A percentile compares a stretch with the other conserved stretches of the same genome.
Conservation (phyloP, 1,140 invertebrate species). For the Drosophila sucinea region DNA sequence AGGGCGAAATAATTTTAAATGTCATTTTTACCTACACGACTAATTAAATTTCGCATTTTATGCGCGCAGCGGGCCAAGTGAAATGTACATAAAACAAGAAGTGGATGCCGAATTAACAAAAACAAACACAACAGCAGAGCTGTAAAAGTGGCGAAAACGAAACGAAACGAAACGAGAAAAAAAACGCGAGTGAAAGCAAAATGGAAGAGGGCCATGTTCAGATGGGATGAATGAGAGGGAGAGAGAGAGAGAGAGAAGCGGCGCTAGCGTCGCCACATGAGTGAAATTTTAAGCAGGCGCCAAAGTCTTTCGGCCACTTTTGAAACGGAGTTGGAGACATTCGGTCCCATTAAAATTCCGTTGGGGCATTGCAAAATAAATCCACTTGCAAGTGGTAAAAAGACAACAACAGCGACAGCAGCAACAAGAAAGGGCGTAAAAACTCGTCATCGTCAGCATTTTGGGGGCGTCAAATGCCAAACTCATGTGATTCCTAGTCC, state of each 20-base stretch:
- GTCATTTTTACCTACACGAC: constrained; percentile 75
- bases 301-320: constrained; percentile 64
- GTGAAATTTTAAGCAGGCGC: constrained; percentile 74
- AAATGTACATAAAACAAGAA: constrained; percentile 72
- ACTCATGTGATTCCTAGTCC: constrained; percentile 73
- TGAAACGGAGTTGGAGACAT: constrained; percentile 7
- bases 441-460: constrained; percentile 74
- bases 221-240: neutral
- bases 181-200: neutral
- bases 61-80: constrained; percentile 55
- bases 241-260: constrained; percentile 12
- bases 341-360: constrained; percentile 74
- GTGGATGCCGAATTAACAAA: constrained; percentile 64
- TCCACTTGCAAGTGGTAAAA: constrained; percentile 75
- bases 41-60: constrained; percentile 80
- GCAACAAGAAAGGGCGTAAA: constrained; percentile 26
- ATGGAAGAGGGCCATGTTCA: neutral
- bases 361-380: constrained; percentile 78
- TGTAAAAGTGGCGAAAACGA: constrained; percentile 50
- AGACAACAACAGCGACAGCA: constrained; percentile 48
- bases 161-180: neutral
- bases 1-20: constrained; percentile 64
- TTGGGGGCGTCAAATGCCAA: constrained; percentile 76
- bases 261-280: constrained; percentile 61
- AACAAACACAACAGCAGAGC: constrained; percentile 66